These are phyloP conservation scores for Drosophila watanabei DNA, from an alignment of 1,140 invertebrate species.

Conservation along the genomic window DNA sequence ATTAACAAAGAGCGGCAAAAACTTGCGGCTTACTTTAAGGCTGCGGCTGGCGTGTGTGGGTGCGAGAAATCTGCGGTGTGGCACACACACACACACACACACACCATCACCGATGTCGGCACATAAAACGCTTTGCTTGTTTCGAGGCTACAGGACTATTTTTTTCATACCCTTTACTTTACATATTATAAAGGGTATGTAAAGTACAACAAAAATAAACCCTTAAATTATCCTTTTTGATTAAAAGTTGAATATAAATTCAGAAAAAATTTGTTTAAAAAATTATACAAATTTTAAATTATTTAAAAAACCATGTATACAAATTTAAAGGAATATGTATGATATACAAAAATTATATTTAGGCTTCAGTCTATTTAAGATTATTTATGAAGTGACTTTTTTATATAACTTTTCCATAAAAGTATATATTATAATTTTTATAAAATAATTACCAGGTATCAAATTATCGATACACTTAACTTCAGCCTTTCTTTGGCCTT, in stretches of 20 bases:
- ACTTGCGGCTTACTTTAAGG: slow-evolving; percentile 80
- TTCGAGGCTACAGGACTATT: slow-evolving; percentile 52
- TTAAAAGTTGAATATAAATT: no score
- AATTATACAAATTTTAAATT: background rate
- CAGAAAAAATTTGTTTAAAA: background rate
- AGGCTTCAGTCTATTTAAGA: background rate
- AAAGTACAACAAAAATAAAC: fast-evolving
- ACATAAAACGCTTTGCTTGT: slow-evolving; percentile 79
- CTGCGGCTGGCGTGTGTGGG: slow-evolving; percentile 40
- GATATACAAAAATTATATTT: background rate
- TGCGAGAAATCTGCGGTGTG: slow-evolving; percentile 73
- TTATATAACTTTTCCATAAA: background rate
- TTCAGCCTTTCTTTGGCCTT: background rate
- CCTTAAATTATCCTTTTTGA: background rate
- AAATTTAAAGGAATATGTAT: background rate
- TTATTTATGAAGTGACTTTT: background rate
- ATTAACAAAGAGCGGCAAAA: slow-evolving; percentile 76
- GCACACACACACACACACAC: slow-evolving; percentile 34
- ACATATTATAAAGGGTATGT: no score
- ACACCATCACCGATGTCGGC: slow-evolving; percentile 35
- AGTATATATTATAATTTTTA: background rate
- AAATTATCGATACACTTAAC: background rate
- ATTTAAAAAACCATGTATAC: fast-evolving
- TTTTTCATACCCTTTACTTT: slow-evolving; percentile 16
- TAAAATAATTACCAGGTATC: background rate